Conservation (phyloP, 2,888 invertebrate species). For the Lasioglossum pauxillum region DNA sequence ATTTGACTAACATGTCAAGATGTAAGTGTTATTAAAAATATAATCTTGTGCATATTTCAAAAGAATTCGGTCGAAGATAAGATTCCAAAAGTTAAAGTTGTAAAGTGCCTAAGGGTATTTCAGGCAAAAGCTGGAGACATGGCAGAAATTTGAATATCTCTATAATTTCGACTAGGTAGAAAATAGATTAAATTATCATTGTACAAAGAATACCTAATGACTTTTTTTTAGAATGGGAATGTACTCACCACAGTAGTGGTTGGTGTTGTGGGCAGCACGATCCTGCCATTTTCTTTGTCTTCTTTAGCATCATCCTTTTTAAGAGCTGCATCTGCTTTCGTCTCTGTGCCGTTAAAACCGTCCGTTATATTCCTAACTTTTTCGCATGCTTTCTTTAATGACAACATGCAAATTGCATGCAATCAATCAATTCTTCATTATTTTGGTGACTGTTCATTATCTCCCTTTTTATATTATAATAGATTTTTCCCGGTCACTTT, state of each 20-base stretch:
- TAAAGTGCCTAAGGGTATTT: slow-evolving; percentile 28
- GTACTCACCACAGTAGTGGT: slow-evolving; percentile 80
- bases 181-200: slow-evolving; percentile 35
- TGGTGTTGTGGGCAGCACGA: slow-evolving; percentile 75
- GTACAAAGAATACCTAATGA: slow-evolving; percentile 41
- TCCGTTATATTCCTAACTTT: slow-evolving; percentile 79
- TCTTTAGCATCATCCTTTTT: slow-evolving; percentile 82
- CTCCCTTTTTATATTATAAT: slow-evolving; percentile 18
- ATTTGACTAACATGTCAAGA: neutral
- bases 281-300: slow-evolving; percentile 82
- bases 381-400: slow-evolving; percentile 73
- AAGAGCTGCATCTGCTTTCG: slow-evolving; percentile 80
- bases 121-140: slow-evolving; percentile 50
- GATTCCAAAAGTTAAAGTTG: slow-evolving; percentile 14
- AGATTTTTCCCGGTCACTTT: neutral
- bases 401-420: slow-evolving; percentile 72
- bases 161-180: slow-evolving; percentile 35
- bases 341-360: slow-evolving; percentile 82
- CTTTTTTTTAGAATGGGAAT: slow-evolving; percentile 60
- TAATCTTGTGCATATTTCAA: slow-evolving; percentile 14
- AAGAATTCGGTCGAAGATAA: neutral
- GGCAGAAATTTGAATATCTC: slow-evolving; percentile 34
- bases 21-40: slow-evolving; percentile 13
- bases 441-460: slow-evolving; percentile 32
- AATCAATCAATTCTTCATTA: slow-evolving; percentile 53